These are phyloP conservation scores for Probaryconus sp. DNA, from an alignment of 1,140 invertebrate species.

Conservation along the genomic window DNA sequence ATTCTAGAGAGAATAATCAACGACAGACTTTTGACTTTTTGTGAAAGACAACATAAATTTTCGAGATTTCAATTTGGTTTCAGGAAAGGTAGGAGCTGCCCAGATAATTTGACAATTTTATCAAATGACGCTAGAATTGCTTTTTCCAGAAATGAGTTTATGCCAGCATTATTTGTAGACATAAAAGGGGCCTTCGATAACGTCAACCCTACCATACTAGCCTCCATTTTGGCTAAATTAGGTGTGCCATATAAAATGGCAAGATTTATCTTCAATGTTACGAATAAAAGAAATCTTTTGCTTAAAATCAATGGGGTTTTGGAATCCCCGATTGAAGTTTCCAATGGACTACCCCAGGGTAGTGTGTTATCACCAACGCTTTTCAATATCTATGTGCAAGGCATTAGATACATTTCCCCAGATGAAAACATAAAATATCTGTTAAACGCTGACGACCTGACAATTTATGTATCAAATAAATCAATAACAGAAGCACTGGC, in stretches of 20 bases:
- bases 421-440: background rate
- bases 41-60: slow-evolving; percentile 4
- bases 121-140: background rate
- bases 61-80: slow-evolving; percentile 10
- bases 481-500: background rate
- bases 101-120: slow-evolving; percentile 5
- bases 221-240: background rate
- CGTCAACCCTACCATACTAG: background rate
- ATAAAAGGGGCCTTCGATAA: slow-evolving; percentile 27
- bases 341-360: slow-evolving; percentile 16
- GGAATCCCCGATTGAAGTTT: background rate
- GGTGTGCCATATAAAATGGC: background rate
- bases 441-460: slow-evolving; percentile 4
- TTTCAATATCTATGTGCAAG: slow-evolving; percentile 2
- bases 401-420: background rate
- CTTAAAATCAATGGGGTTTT: slow-evolving; percentile 2
- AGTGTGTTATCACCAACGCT: slow-evolving; percentile 8
- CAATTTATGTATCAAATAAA: background rate
- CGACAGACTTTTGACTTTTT: slow-evolving; percentile 1
- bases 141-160: background rate
- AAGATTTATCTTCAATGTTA: slow-evolving; percentile 6
- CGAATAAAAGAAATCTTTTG: background rate
- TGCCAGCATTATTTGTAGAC: slow-evolving; percentile 5
- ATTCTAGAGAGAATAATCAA: slow-evolving; percentile 33
- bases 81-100: slow-evolving; percentile 2